Conservation (phyloP, 2,797 vertebrate species). For the Periparus ater region DNA sequence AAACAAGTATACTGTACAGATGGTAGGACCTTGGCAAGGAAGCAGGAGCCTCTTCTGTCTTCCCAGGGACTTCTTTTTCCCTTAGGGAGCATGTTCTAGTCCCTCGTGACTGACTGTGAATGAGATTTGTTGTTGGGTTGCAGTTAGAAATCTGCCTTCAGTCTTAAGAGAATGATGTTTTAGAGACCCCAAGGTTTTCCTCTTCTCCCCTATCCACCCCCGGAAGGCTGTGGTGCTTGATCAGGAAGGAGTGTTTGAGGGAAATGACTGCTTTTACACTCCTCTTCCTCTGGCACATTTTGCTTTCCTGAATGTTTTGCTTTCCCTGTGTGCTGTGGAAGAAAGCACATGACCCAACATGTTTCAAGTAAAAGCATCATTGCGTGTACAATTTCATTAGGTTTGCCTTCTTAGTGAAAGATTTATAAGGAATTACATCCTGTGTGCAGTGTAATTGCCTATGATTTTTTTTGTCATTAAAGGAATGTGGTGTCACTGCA, state of each 20-base stretch:
- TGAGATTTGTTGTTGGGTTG: not conserved
- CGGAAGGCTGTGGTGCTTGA: not conserved
- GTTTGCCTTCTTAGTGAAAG: slow-evolving; percentile 5
- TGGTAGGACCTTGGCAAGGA: not conserved
- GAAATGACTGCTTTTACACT: slow-evolving; percentile 17
- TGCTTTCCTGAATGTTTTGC: slow-evolving; percentile 17
- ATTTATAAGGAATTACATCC: slow-evolving; percentile 17
- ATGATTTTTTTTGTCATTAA: not conserved
- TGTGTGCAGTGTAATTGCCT: not conserved
- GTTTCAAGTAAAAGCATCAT: not conserved
- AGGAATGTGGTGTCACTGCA: not conserved
- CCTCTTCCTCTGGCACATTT: slow-evolving; percentile 41
- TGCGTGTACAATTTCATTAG: not conserved
- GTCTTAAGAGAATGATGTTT: not conserved
- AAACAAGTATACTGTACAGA: not conserved
- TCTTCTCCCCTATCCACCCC: not conserved
- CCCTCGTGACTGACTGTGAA: not conserved
- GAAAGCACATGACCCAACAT: slow-evolving; percentile 20
- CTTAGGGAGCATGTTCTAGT: not conserved
- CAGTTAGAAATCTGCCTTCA: not conserved
- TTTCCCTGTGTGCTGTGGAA: slow-evolving; percentile 6
- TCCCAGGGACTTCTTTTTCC: not conserved
- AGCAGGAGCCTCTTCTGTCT: not conserved
- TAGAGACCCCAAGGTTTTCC: not conserved
- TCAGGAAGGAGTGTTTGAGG: slow-evolving; percentile 1